Conservation (phyloP, 2,888 invertebrate species). For the Hermaeophaga mercurialis region DNA sequence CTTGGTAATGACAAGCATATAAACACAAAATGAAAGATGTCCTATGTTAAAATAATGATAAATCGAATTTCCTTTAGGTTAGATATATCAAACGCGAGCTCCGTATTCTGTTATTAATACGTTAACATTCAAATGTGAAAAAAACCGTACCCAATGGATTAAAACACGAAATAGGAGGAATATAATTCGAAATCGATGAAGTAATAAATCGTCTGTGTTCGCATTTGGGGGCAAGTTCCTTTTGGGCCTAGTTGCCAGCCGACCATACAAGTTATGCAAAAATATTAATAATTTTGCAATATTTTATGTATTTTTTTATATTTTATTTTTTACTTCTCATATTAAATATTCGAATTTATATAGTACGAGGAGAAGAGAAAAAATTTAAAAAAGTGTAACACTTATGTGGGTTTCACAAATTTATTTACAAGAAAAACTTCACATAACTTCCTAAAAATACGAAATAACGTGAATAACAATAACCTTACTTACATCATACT, state of each 20-base stretch:
- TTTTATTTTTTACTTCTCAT: no score
- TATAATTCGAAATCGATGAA: constrained; percentile 49
- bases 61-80: constrained; percentile 13
- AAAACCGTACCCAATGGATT: constrained; percentile 34
- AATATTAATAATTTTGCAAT: background rate
- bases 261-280: background rate
- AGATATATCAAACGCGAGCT: constrained; percentile 9
- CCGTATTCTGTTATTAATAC: constrained; percentile 34
- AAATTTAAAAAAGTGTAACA: no score
- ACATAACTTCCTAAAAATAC: no score
- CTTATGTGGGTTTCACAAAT: no score
- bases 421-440: no score
- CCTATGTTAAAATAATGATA: constrained; percentile 13
- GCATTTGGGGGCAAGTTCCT: constrained; percentile 29
- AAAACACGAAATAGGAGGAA: constrained; percentile 49
- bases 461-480: no score
- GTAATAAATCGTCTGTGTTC: constrained; percentile 47
- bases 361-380: no score
- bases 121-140: constrained; percentile 38
- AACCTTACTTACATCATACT: no score
- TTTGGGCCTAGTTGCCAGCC: constrained; percentile 7
- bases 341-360: no score
- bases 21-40: constrained; percentile 12
- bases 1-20: constrained; percentile 4
- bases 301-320: no score